A percentile compares a stretch with the other conserved stretches of the same genome.
Evolutionary conservation across 2,797 vertebrate species (phyloP).

Genomic region (Sparus aurata): DNA sequence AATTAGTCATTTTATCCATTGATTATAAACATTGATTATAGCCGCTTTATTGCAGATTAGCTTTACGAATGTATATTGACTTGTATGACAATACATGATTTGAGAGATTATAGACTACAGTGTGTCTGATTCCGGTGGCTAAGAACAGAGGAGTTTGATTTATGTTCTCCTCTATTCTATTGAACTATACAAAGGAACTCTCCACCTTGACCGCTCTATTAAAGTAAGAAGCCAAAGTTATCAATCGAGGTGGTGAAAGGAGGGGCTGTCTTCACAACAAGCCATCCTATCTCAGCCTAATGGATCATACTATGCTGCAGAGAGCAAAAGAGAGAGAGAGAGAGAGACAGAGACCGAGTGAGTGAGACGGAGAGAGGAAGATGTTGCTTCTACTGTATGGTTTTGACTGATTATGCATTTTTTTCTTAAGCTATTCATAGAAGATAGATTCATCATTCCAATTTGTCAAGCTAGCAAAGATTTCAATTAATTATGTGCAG

Average conservation of each 20-base stretch:
- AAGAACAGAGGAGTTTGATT: constrained; percentile 75
- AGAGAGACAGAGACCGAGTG: constrained; percentile 74
- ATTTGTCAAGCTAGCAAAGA: constrained; percentile 99
- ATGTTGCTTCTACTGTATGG: constrained; percentile 92
- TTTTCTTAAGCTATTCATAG: constrained; percentile 95
- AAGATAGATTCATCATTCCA: constrained; percentile 99
- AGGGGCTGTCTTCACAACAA: constrained; percentile 81
- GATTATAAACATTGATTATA: not conserved
- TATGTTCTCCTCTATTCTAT: constrained; percentile 78
- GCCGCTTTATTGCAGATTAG: not conserved
- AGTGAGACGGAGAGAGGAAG: constrained; percentile 84
- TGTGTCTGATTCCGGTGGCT: constrained; percentile 51
- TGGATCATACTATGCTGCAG: constrained; percentile 90
- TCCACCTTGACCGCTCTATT: constrained; percentile 93
- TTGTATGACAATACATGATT: constrained; percentile 59
- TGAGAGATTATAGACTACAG: constrained; percentile 59
- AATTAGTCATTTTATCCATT: not conserved
- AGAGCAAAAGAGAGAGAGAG: constrained; percentile 84
- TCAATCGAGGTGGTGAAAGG: constrained; percentile 87
- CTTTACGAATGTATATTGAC: constrained; percentile 22
- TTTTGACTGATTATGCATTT: constrained; percentile 99
- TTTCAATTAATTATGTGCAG: constrained; percentile 99
- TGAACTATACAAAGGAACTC: constrained; percentile 85
- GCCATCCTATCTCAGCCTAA: constrained; percentile 90
- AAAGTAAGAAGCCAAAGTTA: constrained; percentile 93